Evolutionary conservation across 2,888 invertebrate genomes (phyloP), one percentile per base, ranked within the genome.

Genomic region (Acronicta leporina): DNA sequence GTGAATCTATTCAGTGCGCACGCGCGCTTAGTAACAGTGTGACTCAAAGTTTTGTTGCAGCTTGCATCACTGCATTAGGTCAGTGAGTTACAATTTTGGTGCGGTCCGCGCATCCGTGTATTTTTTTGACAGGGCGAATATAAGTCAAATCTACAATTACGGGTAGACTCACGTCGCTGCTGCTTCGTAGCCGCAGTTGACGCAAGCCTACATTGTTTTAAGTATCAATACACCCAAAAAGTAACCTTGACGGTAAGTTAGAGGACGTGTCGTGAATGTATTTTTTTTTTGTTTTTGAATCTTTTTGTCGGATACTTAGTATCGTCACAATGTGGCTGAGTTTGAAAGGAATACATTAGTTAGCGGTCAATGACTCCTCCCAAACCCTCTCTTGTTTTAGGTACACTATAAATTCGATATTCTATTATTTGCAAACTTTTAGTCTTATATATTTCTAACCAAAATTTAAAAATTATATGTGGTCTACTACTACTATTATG

Each of bases 321-420:
- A 87, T 87, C 87, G 86, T 88, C 84, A 88, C 87, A 90, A 88
- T 88, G 83, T 80, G 83, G 78, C 79, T 78, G 82, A 82, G 81
- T 86, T 90, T 92, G 87, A 87, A 92, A 89, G 87, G 91, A 91
- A 92, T 91, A 92, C 78, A 92, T 92, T 91, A 89, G 79, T 80
- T 70, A 53, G 75, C 83, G 91, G 91, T 90, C 91, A 84, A 84
- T 85, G 87, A 73, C 87, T 82, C 68, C 63, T 51, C 64, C 59
- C 69, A 59, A 63, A 68, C 60, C 68, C 72, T 57, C 63, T 54
- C 57, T 58, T 56, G 51, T 68, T 71, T 73, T 67, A n/a, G 74
- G 73, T 79, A 78, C 51, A 33, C 65, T 75, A 76, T 73, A 76
- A 73, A 83, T 80, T 77, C 81, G 76, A 83, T 80, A 20, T 20